Evolutionary conservation across 2,113 vertebrate genomes (phyloP).

Genomic region (Epinephelus moara): DNA sequence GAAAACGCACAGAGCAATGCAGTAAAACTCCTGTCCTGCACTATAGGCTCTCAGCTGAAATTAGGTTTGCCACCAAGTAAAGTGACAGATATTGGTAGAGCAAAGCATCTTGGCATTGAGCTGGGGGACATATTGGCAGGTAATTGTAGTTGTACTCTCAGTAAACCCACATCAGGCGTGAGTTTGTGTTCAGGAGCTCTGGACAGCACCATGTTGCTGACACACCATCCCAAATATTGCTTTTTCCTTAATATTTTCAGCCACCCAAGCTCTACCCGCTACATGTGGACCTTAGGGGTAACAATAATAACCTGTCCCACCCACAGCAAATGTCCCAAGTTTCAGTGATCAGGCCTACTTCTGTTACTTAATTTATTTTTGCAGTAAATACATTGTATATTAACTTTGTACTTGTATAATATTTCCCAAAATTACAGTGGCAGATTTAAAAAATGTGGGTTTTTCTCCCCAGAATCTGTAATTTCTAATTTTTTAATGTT

Average conservation of each 20-base stretch:
- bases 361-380: no score
- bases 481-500: no score
- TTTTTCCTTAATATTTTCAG: neutral
- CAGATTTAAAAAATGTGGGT: no score
- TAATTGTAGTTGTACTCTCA: neutral
- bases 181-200: neutral
- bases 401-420: no score
- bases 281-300: no score
- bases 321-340: no score
- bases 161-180: neutral
- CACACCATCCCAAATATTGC: neutral
- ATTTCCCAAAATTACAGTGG: no score
- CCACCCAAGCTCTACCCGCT: neutral
- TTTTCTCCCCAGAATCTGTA: no score
- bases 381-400: no score
- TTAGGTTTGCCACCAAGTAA: slow-evolving; percentile 53
- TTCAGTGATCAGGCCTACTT: no score
- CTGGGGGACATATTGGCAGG: slow-evolving; percentile 2
- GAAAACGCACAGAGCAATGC: slow-evolving; percentile 15
- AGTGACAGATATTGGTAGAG: slow-evolving; percentile 59
- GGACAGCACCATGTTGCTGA: neutral
- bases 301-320: no score
- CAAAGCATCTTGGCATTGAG: slow-evolving; percentile 27
- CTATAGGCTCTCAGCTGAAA: slow-evolving; percentile 47
- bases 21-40: slow-evolving; percentile 6